These are phyloP conservation scores for Prionace glauca DNA, from an alignment of 2,797 vertebrate species.

Conservation along the genomic window DNA sequence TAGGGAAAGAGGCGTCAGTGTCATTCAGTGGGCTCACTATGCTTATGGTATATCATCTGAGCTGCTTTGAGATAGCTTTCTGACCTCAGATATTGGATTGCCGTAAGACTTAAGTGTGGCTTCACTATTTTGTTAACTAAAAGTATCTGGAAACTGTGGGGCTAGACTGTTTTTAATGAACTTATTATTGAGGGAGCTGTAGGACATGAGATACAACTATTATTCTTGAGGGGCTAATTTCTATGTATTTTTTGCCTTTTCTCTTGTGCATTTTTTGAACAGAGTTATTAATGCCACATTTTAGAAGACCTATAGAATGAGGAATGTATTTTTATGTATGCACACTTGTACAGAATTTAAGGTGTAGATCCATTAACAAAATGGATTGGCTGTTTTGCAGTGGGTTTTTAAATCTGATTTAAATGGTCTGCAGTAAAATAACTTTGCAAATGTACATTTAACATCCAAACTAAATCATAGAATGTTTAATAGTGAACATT, in stretches of 20 bases:
- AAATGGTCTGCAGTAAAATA: slow-evolving; percentile 14
- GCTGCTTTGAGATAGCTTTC: too few species aligned
- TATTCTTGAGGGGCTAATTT: neutral
- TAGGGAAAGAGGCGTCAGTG: neutral
- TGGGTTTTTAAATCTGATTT: neutral
- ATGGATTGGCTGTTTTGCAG: neutral
- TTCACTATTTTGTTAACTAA: slow-evolving; percentile 12
- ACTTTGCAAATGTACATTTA: neutral
- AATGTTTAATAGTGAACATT: slow-evolving; percentile 5
- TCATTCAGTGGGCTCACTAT: neutral
- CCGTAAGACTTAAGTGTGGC: neutral
- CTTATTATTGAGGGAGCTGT: slow-evolving; percentile 4
- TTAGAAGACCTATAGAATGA: slow-evolving; percentile 8
- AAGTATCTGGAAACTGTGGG: neutral
- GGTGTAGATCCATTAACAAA: neutral
- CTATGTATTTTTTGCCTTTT: slow-evolving; percentile 33
- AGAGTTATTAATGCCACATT: slow-evolving; percentile 18
- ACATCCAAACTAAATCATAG: neutral
- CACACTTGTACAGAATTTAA: slow-evolving; percentile 21
- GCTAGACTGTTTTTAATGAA: neutral
- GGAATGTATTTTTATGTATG: slow-evolving; percentile 37
- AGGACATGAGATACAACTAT: neutral
- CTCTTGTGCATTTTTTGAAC: slow-evolving; percentile 3
- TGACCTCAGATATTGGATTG: neutral
- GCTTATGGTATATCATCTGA: neutral